These are phyloP conservation scores for Cryptomyrus ogoouensis DNA, from an alignment of 2,113 vertebrate species.

Conservation along the genomic window DNA sequence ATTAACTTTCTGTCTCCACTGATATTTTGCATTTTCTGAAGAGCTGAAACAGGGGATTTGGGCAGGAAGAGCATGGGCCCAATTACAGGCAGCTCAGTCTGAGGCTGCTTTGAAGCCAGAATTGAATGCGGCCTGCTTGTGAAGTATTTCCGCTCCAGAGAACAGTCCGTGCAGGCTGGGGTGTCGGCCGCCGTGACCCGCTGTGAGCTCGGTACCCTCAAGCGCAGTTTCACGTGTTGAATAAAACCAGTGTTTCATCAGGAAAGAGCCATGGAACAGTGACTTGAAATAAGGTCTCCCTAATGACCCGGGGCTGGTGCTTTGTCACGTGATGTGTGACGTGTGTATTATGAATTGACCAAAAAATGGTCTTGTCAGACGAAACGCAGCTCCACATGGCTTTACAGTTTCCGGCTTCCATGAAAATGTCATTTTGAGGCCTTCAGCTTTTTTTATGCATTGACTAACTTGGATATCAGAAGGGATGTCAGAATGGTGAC, in stretches of 20 bases:
- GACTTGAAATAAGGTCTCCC: not conserved
- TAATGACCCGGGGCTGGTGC: not conserved
- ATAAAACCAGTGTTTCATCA: not conserved
- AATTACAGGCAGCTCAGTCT: not conserved
- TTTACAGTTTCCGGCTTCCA: not conserved
- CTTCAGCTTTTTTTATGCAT: not conserved
- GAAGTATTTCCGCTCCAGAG: not conserved
- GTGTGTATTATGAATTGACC: not conserved
- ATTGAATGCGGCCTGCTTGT: not conserved
- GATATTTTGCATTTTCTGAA: not conserved
- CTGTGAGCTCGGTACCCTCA: not conserved
- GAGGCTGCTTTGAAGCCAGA: not conserved
- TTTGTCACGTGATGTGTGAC: not conserved
- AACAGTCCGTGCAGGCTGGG: not conserved
- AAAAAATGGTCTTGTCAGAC: not conserved
- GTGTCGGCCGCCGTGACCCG: not conserved
- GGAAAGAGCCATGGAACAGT: not conserved
- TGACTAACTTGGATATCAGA: not conserved
- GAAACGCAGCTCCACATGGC: not conserved
- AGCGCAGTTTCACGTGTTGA: not conserved
- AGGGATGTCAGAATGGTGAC: not conserved
- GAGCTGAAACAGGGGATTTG: constrained; percentile 3
- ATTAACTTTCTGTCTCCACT: not conserved
- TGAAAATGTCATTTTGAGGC: not conserved
- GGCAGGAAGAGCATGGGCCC: not conserved